Percentiles rank a stretch among this genome's conserved stretches.
phyloP scores from a whole-genome alignment of 2,888 invertebrate genomes.

The Timema podura region DNA sequence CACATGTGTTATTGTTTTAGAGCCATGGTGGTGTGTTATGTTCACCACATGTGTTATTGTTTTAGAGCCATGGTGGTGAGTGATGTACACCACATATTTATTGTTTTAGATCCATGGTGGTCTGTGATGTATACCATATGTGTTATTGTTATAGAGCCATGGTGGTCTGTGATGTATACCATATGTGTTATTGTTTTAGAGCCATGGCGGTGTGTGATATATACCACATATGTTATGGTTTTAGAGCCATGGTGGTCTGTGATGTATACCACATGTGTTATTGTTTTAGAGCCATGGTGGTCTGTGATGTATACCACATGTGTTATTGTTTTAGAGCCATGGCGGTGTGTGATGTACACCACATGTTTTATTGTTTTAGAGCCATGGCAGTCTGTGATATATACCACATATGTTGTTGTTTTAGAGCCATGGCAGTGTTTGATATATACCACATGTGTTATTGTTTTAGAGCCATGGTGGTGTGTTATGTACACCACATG shows the following conservation, averaged over 20 bases:
- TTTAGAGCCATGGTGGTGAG: constrained; percentile 44
- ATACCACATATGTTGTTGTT: constrained; percentile 1
- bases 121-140: no score
- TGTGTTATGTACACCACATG: no score
- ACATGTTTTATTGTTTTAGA: constrained; percentile 32
- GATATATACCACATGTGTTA: no score
- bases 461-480: constrained; percentile 43
- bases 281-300: constrained; percentile 43
- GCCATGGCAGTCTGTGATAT: constrained; percentile 44
- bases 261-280: no score
- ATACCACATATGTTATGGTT: neutral
- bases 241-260: constrained; percentile 44
- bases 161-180: constrained; percentile 42
- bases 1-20: constrained; percentile 32
- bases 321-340: constrained; percentile 40
- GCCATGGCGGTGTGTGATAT: constrained; percentile 44
- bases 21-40: constrained; percentile 45
- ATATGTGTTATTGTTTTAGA: constrained; percentile 32
- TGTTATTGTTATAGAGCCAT: constrained; percentile 40
- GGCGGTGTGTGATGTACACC: constrained; percentile 42
- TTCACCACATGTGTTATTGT: neutral
- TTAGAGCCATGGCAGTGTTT: constrained; percentile 45
- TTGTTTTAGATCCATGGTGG: constrained; percentile 43
- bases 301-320: no score
- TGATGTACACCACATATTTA: no score